Evolutionary conservation across 2,797 vertebrate genomes (phyloP).

Genomic region (Enteromius argenteus): DNA sequence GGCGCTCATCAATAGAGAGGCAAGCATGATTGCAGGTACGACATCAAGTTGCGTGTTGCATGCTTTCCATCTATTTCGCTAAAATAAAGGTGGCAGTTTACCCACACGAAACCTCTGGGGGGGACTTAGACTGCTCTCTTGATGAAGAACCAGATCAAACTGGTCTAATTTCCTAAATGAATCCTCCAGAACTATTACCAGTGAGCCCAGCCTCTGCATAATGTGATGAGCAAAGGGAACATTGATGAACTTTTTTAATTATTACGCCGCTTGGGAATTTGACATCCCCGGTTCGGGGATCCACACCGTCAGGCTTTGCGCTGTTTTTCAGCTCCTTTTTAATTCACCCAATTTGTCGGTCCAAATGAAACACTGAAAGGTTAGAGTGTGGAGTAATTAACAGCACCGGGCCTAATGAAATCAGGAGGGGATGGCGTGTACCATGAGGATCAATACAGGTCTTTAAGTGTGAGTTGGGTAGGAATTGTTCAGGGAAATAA

Average conservation of each 20-base stretch:
- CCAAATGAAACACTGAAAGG: conserved; percentile 92
- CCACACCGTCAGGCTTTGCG: conserved; percentile 63
- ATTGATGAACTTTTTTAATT: conserved; percentile 79
- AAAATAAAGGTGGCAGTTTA: conserved; percentile 48
- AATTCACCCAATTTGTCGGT: conserved; percentile 91
- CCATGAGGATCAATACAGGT: conserved; percentile 85
- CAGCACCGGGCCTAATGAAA: conserved; percentile 86
- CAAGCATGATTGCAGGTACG: conserved; percentile 3
- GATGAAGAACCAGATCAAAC: conserved; percentile 67
- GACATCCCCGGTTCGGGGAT: conserved; percentile 67
- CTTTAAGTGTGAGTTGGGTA: conserved; percentile 73
- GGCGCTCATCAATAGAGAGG: conserved; percentile 56
- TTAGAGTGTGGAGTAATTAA: conserved; percentile 93
- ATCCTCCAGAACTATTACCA: conserved; percentile 76
- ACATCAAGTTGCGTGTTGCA: neutral
- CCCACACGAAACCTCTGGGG: conserved; percentile 44
- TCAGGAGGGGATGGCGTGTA: conserved; percentile 80
- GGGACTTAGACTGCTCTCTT: conserved; percentile 49
- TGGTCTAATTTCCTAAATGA: conserved; percentile 74
- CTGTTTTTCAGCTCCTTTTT: conserved; percentile 77
- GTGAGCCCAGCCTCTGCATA: conserved; percentile 75
- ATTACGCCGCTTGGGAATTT: conserved; percentile 76
- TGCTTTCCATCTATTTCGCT: conserved; percentile 32
- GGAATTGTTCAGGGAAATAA: conserved; percentile 82
- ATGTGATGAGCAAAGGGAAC: conserved; percentile 80